Evolutionary conservation across 2,113 vertebrate species (phyloP), one percentile per base, ranked within the genome.

Genomic region (Choloepus hoffmanni): DNA sequence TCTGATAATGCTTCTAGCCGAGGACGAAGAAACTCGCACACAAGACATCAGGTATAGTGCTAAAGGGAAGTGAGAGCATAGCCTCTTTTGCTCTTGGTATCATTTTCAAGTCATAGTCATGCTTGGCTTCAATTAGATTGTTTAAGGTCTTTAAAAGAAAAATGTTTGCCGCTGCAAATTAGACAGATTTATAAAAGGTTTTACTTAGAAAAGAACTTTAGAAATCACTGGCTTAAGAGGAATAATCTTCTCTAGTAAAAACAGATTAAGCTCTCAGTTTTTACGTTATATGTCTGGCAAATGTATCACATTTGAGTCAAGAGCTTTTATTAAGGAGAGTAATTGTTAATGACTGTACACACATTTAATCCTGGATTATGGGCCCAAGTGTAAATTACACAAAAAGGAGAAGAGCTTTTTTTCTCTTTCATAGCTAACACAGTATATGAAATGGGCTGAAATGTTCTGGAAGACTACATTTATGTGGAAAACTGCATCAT

Each of bases 11-110:
- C 98, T 98, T 98, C 98, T 99, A 99, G 99, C 99, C 99, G 99
- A 96, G 99, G 99, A 99, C 99, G 99, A 98, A 99, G 99, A 98
- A 99, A 99, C 98, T 99, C 99, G 96, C 99, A 99, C 98, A 98
- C 99, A 4, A 99, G 99, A 98, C 99, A 99, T 98, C 99, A 99
- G 99, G 99, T 99, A 99, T 96, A 85, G 98, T 98, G 97, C 97
- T 97, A 55, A 81, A 97, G 97, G 95, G 97, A 96, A 73, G 70
- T 60, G 84, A 98, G 95, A 73, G 72, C 67, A 4, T 50, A 3
- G 82, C 72, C 95, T 76, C 86, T 92, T 83, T 97, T 93, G 0
- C 78, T 78, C 68, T 83, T 23, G 45, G 45, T 43, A 12, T 78
- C 95, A 0, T 91, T 89, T 68, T 94, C 26, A 72, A 97, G 88